phyloP scores from a whole-genome alignment of 2,888 invertebrate genomes.

The Synergus itoensis region DNA sequence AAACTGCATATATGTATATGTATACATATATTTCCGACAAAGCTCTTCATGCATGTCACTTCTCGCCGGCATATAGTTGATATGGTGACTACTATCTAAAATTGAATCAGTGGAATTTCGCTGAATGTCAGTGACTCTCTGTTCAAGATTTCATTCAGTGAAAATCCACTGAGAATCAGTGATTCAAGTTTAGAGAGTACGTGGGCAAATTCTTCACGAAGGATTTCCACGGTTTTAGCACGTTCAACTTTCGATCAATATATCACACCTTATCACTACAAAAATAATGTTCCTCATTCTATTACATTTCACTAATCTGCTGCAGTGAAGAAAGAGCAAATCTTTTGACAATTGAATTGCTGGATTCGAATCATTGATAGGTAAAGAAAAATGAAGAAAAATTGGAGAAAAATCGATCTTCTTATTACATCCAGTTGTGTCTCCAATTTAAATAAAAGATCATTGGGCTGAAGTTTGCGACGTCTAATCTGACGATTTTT shows the following conservation, averaged over 20 bases:
- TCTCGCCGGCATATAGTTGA: slow-evolving; percentile 4
- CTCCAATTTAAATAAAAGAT: background rate
- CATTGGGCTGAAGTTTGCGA: too few species aligned
- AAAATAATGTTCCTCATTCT: background rate
- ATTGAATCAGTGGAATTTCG: too few species aligned
- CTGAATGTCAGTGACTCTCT: too few species aligned
- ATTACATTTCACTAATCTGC: background rate
- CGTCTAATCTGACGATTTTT: too few species aligned
- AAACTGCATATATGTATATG: background rate
- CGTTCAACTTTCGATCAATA: slow-evolving; percentile 1
- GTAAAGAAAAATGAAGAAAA: too few species aligned
- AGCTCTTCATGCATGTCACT: slow-evolving; percentile 26
- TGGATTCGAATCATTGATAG: too few species aligned
- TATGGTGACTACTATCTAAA: background rate
- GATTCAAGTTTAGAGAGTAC: too few species aligned
- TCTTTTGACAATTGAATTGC: too few species aligned
- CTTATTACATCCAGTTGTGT: too few species aligned
- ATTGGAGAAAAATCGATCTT: too few species aligned
- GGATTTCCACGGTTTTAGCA: slow-evolving; percentile 9
- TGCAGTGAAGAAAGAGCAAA: background rate
- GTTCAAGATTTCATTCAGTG: too few species aligned
- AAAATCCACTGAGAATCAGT: too few species aligned
- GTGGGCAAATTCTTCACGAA: slow-evolving; percentile 31
- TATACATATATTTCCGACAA: slow-evolving; percentile 28
- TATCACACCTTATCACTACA: background rate